Evolutionary conservation across 1,140 invertebrate species (phyloP), one percentile per base, ranked within the genome.

Genomic region (Drosophila lini): DNA sequence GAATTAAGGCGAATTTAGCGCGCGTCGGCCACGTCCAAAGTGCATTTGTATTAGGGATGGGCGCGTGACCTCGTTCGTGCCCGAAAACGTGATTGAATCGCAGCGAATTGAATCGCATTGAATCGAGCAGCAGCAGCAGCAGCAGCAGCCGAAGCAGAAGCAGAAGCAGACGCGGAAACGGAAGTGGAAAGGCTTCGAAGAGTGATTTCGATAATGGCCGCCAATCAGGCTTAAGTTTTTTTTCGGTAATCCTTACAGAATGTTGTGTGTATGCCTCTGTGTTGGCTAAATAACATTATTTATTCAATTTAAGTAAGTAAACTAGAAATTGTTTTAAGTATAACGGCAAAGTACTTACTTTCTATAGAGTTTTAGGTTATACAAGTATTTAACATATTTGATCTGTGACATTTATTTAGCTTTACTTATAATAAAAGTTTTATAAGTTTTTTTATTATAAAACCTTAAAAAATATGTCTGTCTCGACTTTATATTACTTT

Each of bases 1-100:
- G 84, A 88, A 88, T 88, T 88, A 88, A 89, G 81, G 84, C 84
- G 84, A 88, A 88, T 88, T 88, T 88, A 88, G 84, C 60, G 80
- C 84, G 83, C 79, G 50, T 80, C 83, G 82, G 65, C 82, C 82
- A 86, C 84, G 84, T 88, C 84, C 84, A 88, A 88, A 88, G 83
- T 89, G 83, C 83, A 88, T 88, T 88, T 88, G 84, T 88, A 80
- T 88, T 71, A 73, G 69, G 44, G 69, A 73, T 73, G 69, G 53
- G 69, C 52, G 65, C 69, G 69, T 71, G 69, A 71, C 44, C 68
- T 69, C 52, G 64, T 71, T 50, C 65, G 68, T 71, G 65, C 53
- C 65, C 34, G 5, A 28, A 38, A 48, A 73, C 69, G 69, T 73
- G 69, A 59, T 73, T 57, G 67, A 70, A 70, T 71, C 52, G 64